Evolutionary conservation across 2,113 vertebrate species (phyloP).

Genomic region (Boulengeromyrus knoepffleri): DNA sequence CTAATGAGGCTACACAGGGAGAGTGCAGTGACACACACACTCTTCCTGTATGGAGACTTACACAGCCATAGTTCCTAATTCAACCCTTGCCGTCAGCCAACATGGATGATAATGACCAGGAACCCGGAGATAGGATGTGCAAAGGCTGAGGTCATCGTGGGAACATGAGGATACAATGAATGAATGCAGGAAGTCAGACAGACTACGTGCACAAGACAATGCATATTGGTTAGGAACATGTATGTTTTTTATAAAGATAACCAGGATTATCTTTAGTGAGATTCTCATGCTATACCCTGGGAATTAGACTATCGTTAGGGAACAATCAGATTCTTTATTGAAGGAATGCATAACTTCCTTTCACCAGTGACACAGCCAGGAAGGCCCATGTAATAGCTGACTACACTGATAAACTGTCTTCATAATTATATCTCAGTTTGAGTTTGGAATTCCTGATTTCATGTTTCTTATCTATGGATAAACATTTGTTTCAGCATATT

Average conservation of each 20-base stretch:
- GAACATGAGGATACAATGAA: neutral
- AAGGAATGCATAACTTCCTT: neutral
- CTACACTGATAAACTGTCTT: neutral
- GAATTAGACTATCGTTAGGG: neutral
- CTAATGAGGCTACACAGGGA: neutral
- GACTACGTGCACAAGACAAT: neutral
- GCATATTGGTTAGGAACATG: neutral
- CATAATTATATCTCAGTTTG: neutral
- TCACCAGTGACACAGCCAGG: neutral
- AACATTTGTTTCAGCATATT: neutral
- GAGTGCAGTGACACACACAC: neutral
- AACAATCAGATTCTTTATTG: neutral
- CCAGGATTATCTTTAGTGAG: neutral
- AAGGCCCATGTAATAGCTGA: neutral
- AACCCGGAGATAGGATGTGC: neutral
- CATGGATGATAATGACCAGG: neutral
- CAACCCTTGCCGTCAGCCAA: neutral
- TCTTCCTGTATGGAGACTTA: neutral
- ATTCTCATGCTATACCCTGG: neutral
- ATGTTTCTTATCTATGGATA: neutral
- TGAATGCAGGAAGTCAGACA: neutral
- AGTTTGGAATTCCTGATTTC: neutral
- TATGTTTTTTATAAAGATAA: neutral
- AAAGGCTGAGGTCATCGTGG: neutral
- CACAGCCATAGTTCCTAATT: neutral